Evolutionary conservation across 2,797 vertebrate genomes (phyloP), one percentile per base, ranked within the genome.

Genomic region (Pteropus rufus): DNA sequence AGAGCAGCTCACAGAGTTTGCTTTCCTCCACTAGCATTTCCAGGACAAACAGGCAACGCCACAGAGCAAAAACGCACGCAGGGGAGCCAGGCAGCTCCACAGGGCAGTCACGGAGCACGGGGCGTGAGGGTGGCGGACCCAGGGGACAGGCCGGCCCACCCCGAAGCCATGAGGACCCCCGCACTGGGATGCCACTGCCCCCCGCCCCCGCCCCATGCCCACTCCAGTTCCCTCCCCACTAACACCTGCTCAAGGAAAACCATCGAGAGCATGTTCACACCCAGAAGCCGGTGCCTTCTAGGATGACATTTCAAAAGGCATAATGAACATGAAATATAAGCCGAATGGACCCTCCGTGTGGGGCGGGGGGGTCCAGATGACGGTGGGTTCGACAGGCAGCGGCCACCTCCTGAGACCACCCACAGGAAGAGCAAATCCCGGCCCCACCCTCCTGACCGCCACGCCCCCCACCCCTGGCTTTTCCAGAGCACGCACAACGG

Each of bases 271-370:
- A 34, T 0, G 36, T 2, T 67, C 82, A 58, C n/a, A 58, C 31
- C 23, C 67, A 91, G 85, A 93, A 72, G 80, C 49, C 93, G 96
- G 64, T 26, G 75, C 89, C 79, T 91, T 93, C 81, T 83, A 80
- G 76, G 64, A 91, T 73, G 93, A 39, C 91, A 94, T 89, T 96
- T 92, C 64, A 21, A 62, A 86, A 92, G 70, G n/a, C 89, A 89
- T 39, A 46, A 80, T 10, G 52, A 96, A 89, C 91, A 4, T 29
- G 64, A 91, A 94, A 72, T 10, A 4, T 18, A 19, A 95, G 88
- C 54, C 58, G 67, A 49, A 82, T 5, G 64, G n/a, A 86, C 67
- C 62, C 70, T 85, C 31, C 9, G 9, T 1, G 36, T 36, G 36
- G 36, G 36, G 3, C 3, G 0, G 34, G 79, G 62, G 69, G 46